phyloP scores from a whole-genome alignment of 1,140 invertebrate genomes.

The Drosophila watanabei region DNA sequence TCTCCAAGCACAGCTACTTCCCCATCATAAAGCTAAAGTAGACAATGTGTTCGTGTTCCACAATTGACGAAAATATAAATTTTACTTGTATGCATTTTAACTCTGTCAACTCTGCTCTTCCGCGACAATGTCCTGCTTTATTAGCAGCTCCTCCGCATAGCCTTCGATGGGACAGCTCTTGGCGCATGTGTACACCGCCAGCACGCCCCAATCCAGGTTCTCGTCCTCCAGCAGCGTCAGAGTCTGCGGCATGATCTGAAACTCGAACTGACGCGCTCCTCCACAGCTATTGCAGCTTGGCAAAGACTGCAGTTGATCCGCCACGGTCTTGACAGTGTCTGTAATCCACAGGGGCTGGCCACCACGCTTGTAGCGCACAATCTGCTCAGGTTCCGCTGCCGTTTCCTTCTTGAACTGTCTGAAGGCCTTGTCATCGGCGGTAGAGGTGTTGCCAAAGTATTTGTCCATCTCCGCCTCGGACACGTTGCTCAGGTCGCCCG shows the following conservation, averaged over 20 bases:
- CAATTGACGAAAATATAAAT: slow-evolving; percentile 67
- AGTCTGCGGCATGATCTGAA: slow-evolving; percentile 97
- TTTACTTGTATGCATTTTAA: slow-evolving; percentile 52
- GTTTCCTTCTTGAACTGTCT: slow-evolving; percentile 89
- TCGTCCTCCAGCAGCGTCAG: slow-evolving; percentile 91
- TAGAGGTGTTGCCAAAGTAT: slow-evolving; percentile 85
- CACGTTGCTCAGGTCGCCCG: slow-evolving; percentile 88
- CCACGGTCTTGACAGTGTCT: slow-evolving; percentile 86
- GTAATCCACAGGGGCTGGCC: slow-evolving; percentile 93
- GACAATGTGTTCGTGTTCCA: slow-evolving; percentile 35
- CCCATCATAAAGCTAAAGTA: slow-evolving; percentile 93
- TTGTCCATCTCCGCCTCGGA: slow-evolving; percentile 89
- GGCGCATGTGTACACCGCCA: slow-evolving; percentile 94
- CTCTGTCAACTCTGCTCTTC: slow-evolving; percentile 34
- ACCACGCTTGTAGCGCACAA: slow-evolving; percentile 92
- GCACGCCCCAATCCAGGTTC: slow-evolving; percentile 95
- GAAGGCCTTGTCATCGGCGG: slow-evolving; percentile 91
- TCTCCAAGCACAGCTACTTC: slow-evolving; percentile 94
- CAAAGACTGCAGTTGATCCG: slow-evolving; percentile 86
- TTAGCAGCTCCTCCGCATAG: slow-evolving; percentile 92
- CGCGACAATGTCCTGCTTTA: slow-evolving; percentile 93
- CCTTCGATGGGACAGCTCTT: slow-evolving; percentile 89
- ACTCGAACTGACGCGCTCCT: slow-evolving; percentile 94
- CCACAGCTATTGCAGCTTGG: slow-evolving; percentile 93
- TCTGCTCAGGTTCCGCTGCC: slow-evolving; percentile 89